Evolutionary conservation across 2,797 vertebrate genomes (phyloP), one percentile per base, ranked within the genome.

Genomic region (Pogonophryne albipinna): DNA sequence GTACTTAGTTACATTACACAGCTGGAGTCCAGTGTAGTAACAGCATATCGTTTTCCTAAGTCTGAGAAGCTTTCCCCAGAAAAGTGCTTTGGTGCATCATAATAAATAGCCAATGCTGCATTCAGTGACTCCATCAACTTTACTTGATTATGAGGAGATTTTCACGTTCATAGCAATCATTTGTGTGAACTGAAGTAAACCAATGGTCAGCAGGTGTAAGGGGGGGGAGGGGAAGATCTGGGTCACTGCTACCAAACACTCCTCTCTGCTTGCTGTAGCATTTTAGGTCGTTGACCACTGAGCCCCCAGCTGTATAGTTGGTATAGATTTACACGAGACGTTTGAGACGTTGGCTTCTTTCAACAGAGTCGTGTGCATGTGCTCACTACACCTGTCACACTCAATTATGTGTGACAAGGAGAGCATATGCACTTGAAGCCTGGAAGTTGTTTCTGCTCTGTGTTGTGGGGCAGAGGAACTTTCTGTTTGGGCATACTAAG

Each of bases 311-410:
- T 85, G 78, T 80, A 66, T 47, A 44, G 75, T 17, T 19, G 75
- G 79, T 87, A 68, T 91, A 87, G 68, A 67, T 88, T 89, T 87
- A 82, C 81, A 89, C 3, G 72, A 73, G 80, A 70, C 20, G 6
- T 75, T 69, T 71, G 70, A 79, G 52, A 31, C 58, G 62, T 42
- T 51, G 46, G 77, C 45, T 14, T 74, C 56, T 71, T 55, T 69
- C 68, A 11, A 77, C 60, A 9, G 56, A 55, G 53, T 59, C 34
- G 15, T 4, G 71, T 73, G 68, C 45, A 55, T 64, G 56, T 74
- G 74, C 23, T 38, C 5, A 45, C 34, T 10, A 47, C 92, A 93
- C 90, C 92, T 93, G 92, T 89, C 81, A 34, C 78, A 7, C 72
- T 87, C 86, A 69, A 62, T 83, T 76, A 79, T 80, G 51, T 46